These are phyloP conservation scores for Eurois occulta DNA, from an alignment of 2,888 invertebrate species.

Conservation along the genomic window DNA sequence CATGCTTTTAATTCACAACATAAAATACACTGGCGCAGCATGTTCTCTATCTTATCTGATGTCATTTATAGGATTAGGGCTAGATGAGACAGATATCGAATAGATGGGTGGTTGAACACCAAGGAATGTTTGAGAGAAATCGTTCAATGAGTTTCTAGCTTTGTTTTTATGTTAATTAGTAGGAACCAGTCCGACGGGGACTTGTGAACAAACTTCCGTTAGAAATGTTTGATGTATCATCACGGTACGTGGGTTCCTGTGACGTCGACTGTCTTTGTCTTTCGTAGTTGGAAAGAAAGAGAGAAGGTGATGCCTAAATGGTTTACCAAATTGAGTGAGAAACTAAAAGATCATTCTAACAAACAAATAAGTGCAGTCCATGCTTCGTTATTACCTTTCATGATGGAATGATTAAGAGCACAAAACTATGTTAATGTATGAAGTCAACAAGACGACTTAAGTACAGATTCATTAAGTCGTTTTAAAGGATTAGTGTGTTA, in stretches of 20 bases:
- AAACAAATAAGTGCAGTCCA: slow-evolving; percentile 72
- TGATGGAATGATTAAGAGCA: slow-evolving; percentile 71
- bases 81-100: slow-evolving; percentile 87
- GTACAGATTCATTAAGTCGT: slow-evolving; percentile 67
- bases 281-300: slow-evolving; percentile 59
- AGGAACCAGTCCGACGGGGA: slow-evolving; percentile 80
- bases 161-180: slow-evolving; percentile 89
- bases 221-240: slow-evolving; percentile 80
- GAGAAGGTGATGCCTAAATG: slow-evolving; percentile 50
- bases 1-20: slow-evolving; percentile 74
- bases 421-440: slow-evolving; percentile 68
- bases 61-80: slow-evolving; percentile 89
- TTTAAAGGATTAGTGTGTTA: slow-evolving; percentile 51
- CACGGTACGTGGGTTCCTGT: slow-evolving; percentile 76
- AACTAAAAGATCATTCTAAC: slow-evolving; percentile 75
- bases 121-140: slow-evolving; percentile 87
- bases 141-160: slow-evolving; percentile 86
- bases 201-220: slow-evolving; percentile 85
- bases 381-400: slow-evolving; percentile 68
- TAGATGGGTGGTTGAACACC: slow-evolving; percentile 83
- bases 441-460: slow-evolving; percentile 63
- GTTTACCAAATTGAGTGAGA: slow-evolving; percentile 70
- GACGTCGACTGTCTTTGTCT: slow-evolving; percentile 64
- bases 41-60: slow-evolving; percentile 85
- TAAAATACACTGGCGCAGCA: slow-evolving; percentile 73